Evolutionary conservation across 2,113 vertebrate genomes (phyloP).

Genomic region (Xiphophorus hellerii): DNA sequence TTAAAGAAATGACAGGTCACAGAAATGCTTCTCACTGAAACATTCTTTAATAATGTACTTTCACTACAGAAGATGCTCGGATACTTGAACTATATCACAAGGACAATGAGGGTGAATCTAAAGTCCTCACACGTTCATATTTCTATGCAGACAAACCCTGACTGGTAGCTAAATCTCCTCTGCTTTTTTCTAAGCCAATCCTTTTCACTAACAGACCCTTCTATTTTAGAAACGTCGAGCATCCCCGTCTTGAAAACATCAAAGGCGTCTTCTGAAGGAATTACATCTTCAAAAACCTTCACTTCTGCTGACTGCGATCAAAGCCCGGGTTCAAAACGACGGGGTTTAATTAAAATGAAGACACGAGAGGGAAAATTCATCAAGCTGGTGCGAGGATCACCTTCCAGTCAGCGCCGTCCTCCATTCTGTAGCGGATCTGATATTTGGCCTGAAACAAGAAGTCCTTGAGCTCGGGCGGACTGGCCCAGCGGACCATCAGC

Average conservation of each 20-base stretch:
- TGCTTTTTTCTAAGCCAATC: background rate
- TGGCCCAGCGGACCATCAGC: slow-evolving; percentile 93
- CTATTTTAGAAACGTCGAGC: slow-evolving; percentile 11
- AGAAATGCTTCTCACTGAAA: background rate
- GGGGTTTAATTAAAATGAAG: slow-evolving; percentile 16
- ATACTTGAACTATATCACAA: background rate
- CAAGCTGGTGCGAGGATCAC: slow-evolving; percentile 66
- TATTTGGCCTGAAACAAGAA: slow-evolving; percentile 97
- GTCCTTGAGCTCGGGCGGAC: slow-evolving; percentile 90
- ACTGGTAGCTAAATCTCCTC: background rate
- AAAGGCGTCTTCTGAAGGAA: slow-evolving; percentile 22
- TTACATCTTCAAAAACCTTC: slow-evolving; percentile 10
- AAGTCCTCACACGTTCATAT: background rate
- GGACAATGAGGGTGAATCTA: background rate
- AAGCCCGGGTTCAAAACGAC: slow-evolving; percentile 19
- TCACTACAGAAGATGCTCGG: no score
- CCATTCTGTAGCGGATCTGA: slow-evolving; percentile 95
- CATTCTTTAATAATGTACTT: background rate
- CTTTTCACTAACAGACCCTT: background rate
- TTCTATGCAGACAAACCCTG: no score
- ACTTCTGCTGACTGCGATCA: slow-evolving; percentile 24
- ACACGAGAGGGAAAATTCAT: background rate
- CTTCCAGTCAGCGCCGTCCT: slow-evolving; percentile 96
- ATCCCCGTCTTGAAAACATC: slow-evolving; percentile 26
- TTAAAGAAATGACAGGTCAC: background rate